These are phyloP conservation scores for Spilogale gracilis DNA, from an alignment of 2,113 vertebrate species.

Conservation along the genomic window DNA sequence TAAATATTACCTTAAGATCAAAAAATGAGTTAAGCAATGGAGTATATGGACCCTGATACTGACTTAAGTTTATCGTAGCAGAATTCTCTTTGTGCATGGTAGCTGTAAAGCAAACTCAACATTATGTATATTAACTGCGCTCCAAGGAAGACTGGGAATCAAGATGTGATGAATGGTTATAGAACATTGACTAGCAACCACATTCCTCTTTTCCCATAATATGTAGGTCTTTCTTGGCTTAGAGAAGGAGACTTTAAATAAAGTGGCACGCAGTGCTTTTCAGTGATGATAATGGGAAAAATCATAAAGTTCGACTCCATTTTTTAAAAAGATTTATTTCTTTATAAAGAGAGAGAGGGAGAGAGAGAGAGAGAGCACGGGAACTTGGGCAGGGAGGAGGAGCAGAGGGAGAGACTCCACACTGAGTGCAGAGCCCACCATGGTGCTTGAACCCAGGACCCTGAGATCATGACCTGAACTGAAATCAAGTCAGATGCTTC, in stretches of 20 bases:
- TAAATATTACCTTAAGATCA: constrained; percentile 59
- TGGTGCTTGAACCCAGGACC: neutral
- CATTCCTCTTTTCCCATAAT: constrained; percentile 17
- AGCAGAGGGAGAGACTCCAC: neutral
- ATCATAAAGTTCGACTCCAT: constrained; percentile 1
- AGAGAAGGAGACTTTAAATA: neutral
- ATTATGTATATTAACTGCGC: neutral
- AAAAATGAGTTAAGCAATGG: constrained; percentile 20
- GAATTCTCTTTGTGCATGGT: neutral
- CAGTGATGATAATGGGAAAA: constrained; percentile 17
- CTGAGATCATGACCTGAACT: neutral
- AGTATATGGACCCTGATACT: neutral
- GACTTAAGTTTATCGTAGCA: constrained; percentile 36
- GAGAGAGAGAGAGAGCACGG: too few species aligned
- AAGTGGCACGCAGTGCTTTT: constrained; percentile 3
- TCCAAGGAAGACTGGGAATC: neutral
- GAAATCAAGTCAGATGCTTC: neutral
- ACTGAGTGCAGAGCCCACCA: rapidly evolving
- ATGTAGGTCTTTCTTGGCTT: constrained; percentile 23
- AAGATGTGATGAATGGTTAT: constrained; percentile 35
- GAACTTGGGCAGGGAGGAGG: neutral
- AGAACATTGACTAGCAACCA: constrained; percentile 49
- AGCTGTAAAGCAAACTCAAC: constrained; percentile 22
- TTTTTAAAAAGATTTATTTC: neutral
- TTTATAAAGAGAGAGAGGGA: neutral